Evolutionary conservation across 2,888 invertebrate genomes (phyloP).

Genomic region (Parnassius mnemosyne): DNA sequence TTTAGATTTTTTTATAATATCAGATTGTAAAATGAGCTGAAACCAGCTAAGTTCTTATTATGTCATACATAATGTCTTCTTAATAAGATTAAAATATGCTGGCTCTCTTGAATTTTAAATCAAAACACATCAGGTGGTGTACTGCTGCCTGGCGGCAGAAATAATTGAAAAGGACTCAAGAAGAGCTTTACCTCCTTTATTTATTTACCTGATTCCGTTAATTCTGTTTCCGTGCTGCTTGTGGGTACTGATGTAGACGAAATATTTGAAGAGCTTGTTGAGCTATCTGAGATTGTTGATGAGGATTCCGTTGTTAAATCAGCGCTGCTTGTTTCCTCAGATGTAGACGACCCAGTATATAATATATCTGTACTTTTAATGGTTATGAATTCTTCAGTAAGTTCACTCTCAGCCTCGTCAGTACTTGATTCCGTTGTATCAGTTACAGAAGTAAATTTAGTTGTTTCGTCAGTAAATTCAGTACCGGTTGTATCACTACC

Average conservation of each 20-base stretch:
- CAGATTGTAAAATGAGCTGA: no score
- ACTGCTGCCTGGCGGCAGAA: no score
- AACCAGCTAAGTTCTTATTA: no score
- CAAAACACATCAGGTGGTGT: no score
- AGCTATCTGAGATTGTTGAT: neutral
- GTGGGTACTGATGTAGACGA: conserved; percentile 9
- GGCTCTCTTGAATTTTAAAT: no score
- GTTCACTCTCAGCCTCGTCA: conserved; percentile 11
- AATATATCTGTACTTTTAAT: conserved; percentile 1
- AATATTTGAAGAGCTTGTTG: conserved; percentile 1
- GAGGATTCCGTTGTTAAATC: neutral
- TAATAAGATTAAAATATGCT: no score
- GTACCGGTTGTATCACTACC: conserved; percentile 9
- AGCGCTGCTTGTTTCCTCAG: neutral
- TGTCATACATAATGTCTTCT: no score
- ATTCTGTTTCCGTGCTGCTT: conserved; percentile 9
- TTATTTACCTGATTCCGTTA: conserved; percentile 12
- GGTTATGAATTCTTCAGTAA: conserved; percentile 15
- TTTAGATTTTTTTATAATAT: no score
- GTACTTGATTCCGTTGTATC: conserved; percentile 25
- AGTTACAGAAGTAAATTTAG: conserved; percentile 20
- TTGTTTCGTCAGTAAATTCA: conserved; percentile 14
- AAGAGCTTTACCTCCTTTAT: no score
- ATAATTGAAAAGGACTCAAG: no score
- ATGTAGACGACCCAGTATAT: neutral